Evolutionary conservation across 2,888 invertebrate genomes (phyloP), one percentile per base, ranked within the genome.

Genomic region (Lutraria lutraria): DNA sequence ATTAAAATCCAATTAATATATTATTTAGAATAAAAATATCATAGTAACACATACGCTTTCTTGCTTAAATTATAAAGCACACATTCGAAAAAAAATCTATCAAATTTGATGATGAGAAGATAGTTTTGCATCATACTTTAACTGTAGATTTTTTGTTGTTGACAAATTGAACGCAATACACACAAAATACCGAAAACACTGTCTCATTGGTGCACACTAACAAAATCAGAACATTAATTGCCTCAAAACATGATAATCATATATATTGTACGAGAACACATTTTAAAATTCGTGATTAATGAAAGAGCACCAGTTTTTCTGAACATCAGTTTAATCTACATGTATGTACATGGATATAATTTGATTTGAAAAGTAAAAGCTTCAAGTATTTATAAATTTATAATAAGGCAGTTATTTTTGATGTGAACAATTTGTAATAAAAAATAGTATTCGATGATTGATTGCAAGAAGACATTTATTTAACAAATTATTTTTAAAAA

Each of bases 171-270:
- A 76, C 29, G 1, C 16, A 76, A 34, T n/a, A 34, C 25, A 34
- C 31, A 34, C 63, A 68, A 4, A 76, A 76, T 31, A 76, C 29
- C 4, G 13, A 12, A 15, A 76, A 31, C 15, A 76, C n/a, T 25
- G 15, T 76, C 12, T 56, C 13, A 56, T 56, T 56, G 56, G 43
- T 12, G 25, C 63, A 68, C 25, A 25, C 63, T 25, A 53, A 52
- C 54, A 54, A 53, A 21, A 19, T 81, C 25, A 54, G 54, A 54
- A 52, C 53, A 54, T 34, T 29, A 81, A 52, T n/a, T 34, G 81
- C 54, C 53, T 29, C 81, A 81, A 53, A 53, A 29, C 81, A 52
- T 81, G 43, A 52, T 81, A n/a, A n/a, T n/a, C n/a, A n/a, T n/a
- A 21, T 56, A 29, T 56, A 29, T 19, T 3, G 29, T 31, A 81